Conservation (phyloP, 2,113 vertebrate species). For the Chunga burmeisteri region DNA sequence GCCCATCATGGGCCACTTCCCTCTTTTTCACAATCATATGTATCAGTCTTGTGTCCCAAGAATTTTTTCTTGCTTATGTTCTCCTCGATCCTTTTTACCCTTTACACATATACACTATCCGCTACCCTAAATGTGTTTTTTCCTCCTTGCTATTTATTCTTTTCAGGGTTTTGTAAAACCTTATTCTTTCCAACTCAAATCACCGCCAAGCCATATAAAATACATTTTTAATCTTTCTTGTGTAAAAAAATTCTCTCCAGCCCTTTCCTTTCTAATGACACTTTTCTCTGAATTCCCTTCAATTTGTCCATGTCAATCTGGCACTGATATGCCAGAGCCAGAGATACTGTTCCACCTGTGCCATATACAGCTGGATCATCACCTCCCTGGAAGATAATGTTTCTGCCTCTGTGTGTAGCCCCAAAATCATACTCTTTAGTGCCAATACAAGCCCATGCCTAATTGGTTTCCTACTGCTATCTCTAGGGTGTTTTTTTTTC, state of each 20-base stretch:
- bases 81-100: neutral
- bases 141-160: neutral
- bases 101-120: fast-evolving
- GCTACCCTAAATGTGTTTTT: neutral
- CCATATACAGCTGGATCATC: neutral
- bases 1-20: fast-evolving
- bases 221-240: neutral
- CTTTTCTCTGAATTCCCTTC: neutral
- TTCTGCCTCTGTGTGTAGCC: conserved; percentile 21
- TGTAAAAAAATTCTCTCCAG: neutral
- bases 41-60: neutral
- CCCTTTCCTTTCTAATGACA: neutral
- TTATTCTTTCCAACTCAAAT: neutral
- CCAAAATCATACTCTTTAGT: conserved; percentile 42
- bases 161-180: neutral
- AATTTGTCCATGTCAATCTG: neutral
- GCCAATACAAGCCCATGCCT: neutral
- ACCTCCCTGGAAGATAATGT: conserved; percentile 8
- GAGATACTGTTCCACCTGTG: neutral
- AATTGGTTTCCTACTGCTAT: conserved; percentile 32
- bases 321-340: neutral
- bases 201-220: neutral
- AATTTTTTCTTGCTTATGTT: neutral
- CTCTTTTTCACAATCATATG: neutral
- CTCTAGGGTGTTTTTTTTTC: neutral